phyloP scores from a whole-genome alignment of 2,888 invertebrate genomes.

The Drosophila limbata region DNA sequence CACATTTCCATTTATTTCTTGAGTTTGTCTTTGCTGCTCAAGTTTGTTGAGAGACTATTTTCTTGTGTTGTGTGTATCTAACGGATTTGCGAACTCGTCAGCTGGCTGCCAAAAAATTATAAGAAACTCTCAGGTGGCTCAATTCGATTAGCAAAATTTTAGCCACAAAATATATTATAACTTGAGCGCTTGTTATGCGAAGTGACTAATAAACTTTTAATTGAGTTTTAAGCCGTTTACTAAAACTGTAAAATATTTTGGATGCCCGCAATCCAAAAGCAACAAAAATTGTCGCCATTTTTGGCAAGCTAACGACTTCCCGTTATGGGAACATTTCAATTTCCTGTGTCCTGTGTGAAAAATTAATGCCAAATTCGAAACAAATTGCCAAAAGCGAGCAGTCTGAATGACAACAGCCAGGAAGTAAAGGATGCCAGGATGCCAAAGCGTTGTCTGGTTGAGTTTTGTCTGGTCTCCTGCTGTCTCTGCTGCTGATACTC shows the following conservation, averaged over 20 bases:
- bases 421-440: slow-evolving; percentile 68
- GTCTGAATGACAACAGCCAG: slow-evolving; percentile 63
- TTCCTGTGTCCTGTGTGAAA: slow-evolving; percentile 75
- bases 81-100: slow-evolving; percentile 13
- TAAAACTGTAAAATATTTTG: slow-evolving; percentile 40
- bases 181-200: slow-evolving; percentile 34
- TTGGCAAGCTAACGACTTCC: slow-evolving; percentile 68
- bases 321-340: slow-evolving; percentile 80
- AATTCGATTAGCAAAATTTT: slow-evolving; percentile 62
- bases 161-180: slow-evolving; percentile 54
- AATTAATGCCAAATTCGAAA: slow-evolving; percentile 77
- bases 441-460: slow-evolving; percentile 26
- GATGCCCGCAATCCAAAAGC: neutral
- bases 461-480: slow-evolving; percentile 5
- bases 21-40: slow-evolving; percentile 30
- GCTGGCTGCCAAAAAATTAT: slow-evolving; percentile 27
- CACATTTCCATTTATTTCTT: slow-evolving; percentile 27
- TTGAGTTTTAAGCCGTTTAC: slow-evolving; percentile 61
- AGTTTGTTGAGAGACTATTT: slow-evolving; percentile 1
- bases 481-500: slow-evolving; percentile 13
- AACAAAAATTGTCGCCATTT: slow-evolving; percentile 31
- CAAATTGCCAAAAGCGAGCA: slow-evolving; percentile 69
- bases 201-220: slow-evolving; percentile 67
- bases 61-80: neutral
- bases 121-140: slow-evolving; percentile 41